Base-by-base conservation (phyloP, 92 coral and sea anemone species). In the Actinernus sp. region DNA sequence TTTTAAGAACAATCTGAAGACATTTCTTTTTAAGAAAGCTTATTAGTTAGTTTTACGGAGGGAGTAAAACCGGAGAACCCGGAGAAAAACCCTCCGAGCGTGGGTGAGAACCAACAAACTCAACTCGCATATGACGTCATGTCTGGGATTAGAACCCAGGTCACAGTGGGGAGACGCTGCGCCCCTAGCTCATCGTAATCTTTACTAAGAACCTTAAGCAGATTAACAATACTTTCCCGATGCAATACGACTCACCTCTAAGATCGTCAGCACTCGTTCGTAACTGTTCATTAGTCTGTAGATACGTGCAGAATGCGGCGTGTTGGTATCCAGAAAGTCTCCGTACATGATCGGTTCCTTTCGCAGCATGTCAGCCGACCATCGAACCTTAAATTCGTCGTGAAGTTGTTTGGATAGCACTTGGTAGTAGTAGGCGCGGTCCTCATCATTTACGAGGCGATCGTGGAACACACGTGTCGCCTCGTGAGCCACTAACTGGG, bases 391-490 rank as follows among this genome's bases (percentile, higher is more conserved):
- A 29, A 94, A 83, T 12, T 88, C 87, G 22, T 50, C 55, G 30
- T 77, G 95, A 13, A 94, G 82, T 48, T 78, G 81, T 4, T 83
- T 89, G 2, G 91, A 82, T 36, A 94, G 68, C n/a, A 82, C 73
- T 39, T 60, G 46, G 61, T 62, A 78, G 65, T 91, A 94, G 89
- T 73, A 92, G 23, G 71, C 37, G 0, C 98, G 97, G 76, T 94
- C 98, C 28, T 68, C 88, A 11, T 87, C 81, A 30, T 92, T 76
- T 40, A 86, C 80, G 3, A 94, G 90, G n/a, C 98, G 97, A 44
- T 94, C 98, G 60, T 91, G 91, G 31, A 94, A 94, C 28, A 94
- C 96, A 25, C 98, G 95, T 31, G 94, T 65, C 28, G 90, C 92
- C 64, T 94, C 98, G 65, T 94, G 98, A 25, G 91, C 86, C 30